These are phyloP conservation scores for Parasteatoda lunata DNA, from an alignment of 2,888 invertebrate species.

Conservation along the genomic window DNA sequence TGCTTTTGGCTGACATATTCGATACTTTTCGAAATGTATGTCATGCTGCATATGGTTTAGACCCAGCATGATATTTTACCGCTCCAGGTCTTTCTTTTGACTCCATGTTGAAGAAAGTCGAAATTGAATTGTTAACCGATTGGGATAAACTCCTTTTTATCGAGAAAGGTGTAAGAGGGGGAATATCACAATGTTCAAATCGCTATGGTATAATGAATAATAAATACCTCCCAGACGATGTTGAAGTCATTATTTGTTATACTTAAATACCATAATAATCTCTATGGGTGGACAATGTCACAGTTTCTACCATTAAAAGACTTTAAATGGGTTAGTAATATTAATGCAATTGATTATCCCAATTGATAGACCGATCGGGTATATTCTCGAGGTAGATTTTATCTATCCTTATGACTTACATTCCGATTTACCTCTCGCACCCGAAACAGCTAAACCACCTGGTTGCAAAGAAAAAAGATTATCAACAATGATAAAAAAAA, in stretches of 20 bases:
- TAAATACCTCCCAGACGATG: too few species aligned
- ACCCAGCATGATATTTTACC: slow-evolving; percentile 71
- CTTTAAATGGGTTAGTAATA: not conserved
- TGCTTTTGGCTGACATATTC: slow-evolving; percentile 72
- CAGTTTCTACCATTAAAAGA: not conserved
- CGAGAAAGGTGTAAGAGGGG: too few species aligned
- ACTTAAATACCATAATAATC: not conserved
- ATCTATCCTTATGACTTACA: not conserved
- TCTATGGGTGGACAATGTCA: not conserved
- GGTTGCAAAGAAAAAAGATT: too few species aligned
- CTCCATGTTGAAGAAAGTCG: slow-evolving; percentile 71
- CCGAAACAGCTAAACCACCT: too few species aligned
- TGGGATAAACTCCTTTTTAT: too few species aligned
- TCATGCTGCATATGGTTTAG: slow-evolving; percentile 70
- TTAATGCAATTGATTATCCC: not conserved
- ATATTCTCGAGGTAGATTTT: not conserved
- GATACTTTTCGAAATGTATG: slow-evolving; percentile 72
- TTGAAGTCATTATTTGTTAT: not conserved
- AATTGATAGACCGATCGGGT: not conserved
- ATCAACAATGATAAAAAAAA: too few species aligned
- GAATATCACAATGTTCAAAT: too few species aligned
- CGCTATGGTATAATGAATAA: too few species aligned
- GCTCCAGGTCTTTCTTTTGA: slow-evolving; percentile 72
- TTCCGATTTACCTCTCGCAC: not conserved
- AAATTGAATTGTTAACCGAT: too few species aligned